These are phyloP conservation scores for Tribolium madens DNA, from an alignment of 1,140 invertebrate genomes.

Conservation along the genomic window DNA sequence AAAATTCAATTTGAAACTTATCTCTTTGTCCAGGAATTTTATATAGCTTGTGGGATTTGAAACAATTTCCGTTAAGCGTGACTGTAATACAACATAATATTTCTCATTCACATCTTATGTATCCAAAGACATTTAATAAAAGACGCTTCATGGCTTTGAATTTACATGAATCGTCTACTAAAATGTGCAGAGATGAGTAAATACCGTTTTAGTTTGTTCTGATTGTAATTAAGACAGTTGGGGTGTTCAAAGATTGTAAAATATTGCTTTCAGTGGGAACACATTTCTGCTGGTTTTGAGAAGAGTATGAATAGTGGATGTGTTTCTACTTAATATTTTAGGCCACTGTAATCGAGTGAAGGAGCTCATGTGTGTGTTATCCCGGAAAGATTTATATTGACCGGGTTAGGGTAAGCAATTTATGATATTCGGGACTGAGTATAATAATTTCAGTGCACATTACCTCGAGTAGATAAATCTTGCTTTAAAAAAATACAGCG, in stretches of 20 bases:
- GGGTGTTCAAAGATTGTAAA: background rate
- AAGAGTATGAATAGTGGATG: constrained; percentile 8
- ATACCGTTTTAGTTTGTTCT: background rate
- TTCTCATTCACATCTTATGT: background rate
- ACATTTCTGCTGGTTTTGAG: constrained; percentile 1
- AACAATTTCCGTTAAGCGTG: constrained; percentile 14
- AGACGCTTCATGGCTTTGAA: background rate
- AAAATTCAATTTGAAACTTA: constrained; percentile 29
- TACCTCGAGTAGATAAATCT: constrained; percentile 26
- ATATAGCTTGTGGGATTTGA: constrained; percentile 17
- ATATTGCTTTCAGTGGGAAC: background rate
- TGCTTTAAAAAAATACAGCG: constrained; percentile 10
- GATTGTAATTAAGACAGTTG: constrained; percentile 3
- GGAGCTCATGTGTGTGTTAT: constrained; percentile 32
- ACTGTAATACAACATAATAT: constrained; percentile 18
- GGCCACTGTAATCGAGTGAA: constrained; percentile 32
- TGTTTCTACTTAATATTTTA: constrained; percentile 26
- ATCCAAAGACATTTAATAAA: background rate
- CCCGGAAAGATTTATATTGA: constrained; percentile 32
- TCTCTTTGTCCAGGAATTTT: constrained; percentile 23
- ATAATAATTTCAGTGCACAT: constrained; percentile 25
- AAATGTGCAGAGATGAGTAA: background rate
- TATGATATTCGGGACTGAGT: constrained; percentile 31
- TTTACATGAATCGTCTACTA: background rate
- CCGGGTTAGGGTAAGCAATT: constrained; percentile 19